Base-by-base conservation (phyloP, 1,140 invertebrate genomes). In the Trissolcus basalis region DNA sequence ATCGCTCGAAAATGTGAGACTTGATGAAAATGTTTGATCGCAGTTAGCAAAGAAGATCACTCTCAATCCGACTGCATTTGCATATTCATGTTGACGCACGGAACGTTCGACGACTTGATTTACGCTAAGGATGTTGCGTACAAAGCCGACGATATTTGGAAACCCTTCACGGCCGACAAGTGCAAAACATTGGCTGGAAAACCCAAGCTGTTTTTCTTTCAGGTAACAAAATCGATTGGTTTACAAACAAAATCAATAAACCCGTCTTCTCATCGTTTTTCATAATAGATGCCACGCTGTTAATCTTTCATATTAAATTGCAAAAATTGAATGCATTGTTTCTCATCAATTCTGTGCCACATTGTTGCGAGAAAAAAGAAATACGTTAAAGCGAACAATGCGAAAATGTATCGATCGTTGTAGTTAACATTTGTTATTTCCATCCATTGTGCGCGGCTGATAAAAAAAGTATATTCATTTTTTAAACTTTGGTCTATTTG, bases 131-230 rank as follows among this genome's bases (percentile, higher is more conserved):
- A 94, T 80, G 87, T 83, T 8, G 80, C 81, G 0, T 91, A 90
- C 70, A 86, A 87, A 19, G 75, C 85, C 0, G 85, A 91, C 3
- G 74, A 82, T 10, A 80, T 94, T 4, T 91, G 93, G 89, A 86
- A 88, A 47, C 89, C 89, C 8, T 93, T 94, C 78, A 91, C 91
- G 12, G 91, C 90, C 0, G 89, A 93, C 51, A 90, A 87, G 48
- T 93, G 92, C 71, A 82, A 77, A 39, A 83, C 89, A 12, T 83
- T 94, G 4, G 90, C 90, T 68, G 93, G 93, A 53, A 92, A 92
- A 73, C 92, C 92, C 1, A 92, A 92, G 75, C 54, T 92, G 7
- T 92, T 92, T 73, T 91, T 92, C 45, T 87, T 92, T 53, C 91
- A 92, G 85, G 91, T 87, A 67, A 82, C 16, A n/a, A 44, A 27